These are phyloP conservation scores for Sisyra terminalis DNA, from an alignment of 2,888 invertebrate species.

Conservation along the genomic window DNA sequence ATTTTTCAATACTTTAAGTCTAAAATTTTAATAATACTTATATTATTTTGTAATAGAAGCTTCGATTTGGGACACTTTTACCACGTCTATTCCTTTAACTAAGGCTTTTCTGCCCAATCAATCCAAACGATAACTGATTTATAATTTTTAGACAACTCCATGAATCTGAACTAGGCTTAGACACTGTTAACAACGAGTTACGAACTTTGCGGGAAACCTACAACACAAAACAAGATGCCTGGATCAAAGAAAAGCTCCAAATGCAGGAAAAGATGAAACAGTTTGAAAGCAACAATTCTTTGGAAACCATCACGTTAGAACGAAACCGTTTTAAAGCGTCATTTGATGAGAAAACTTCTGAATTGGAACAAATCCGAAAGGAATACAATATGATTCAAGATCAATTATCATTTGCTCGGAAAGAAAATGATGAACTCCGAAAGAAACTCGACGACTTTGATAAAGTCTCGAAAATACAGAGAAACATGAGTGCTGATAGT, in stretches of 20 bases:
- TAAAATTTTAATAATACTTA: too few relatives aligned
- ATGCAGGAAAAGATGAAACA: slow-evolving; percentile 40
- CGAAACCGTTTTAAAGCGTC: slow-evolving; percentile 48
- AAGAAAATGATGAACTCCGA: slow-evolving; percentile 63
- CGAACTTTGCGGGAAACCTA: slow-evolving; percentile 44
- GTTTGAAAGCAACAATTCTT: slow-evolving; percentile 20
- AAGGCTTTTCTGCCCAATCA: too few relatives aligned
- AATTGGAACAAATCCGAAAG: slow-evolving; percentile 49
- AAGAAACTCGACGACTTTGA: slow-evolving; percentile 73
- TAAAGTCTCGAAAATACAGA: slow-evolving; percentile 66
- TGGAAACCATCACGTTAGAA: slow-evolving; percentile 30
- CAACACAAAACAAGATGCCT: slow-evolving; percentile 46
- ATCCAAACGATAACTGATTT: too few relatives aligned
- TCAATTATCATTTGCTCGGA: slow-evolving; percentile 53
- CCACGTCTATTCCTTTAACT: too few relatives aligned
- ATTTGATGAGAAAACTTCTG: slow-evolving; percentile 57
- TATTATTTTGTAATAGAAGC: too few relatives aligned
- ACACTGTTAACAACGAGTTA: slow-evolving; percentile 42
- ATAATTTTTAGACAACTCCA: slow-evolving; percentile 37
- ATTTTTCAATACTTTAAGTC: background rate
- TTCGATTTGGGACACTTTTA: too few relatives aligned
- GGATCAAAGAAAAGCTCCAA: slow-evolving; percentile 54
- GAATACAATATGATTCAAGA: slow-evolving; percentile 51
- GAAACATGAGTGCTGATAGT: slow-evolving; percentile 60
- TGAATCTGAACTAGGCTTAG: slow-evolving; percentile 43